Evolutionary conservation across 2,888 invertebrate species (phyloP).

Genomic region (Tolmerus cingulatus): DNA sequence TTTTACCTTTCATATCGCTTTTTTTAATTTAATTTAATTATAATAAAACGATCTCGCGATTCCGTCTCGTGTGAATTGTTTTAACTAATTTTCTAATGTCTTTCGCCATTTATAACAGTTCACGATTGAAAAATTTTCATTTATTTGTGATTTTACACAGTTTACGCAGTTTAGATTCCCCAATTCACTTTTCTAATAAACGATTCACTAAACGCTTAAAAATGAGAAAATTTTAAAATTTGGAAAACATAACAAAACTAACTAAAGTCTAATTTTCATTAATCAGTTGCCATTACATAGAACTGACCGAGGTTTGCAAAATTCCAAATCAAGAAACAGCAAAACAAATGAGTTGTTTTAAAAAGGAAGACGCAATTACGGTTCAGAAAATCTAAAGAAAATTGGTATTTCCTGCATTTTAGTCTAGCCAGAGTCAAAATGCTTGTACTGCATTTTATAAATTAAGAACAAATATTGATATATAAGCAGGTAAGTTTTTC

Average conservation of each 20-base stretch:
- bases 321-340: neutral
- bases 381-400: neutral
- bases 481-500: no score
- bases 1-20: neutral
- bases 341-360: neutral
- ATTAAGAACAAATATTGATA: no score
- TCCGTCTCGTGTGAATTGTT: neutral
- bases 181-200: neutral
- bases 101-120: constrained; percentile 4
- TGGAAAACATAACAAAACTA: neutral
- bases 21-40: neutral
- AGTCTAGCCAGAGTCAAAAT: neutral
- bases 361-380: neutral
- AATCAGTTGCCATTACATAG: neutral
- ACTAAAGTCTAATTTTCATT: neutral
- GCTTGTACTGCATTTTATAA: no score
- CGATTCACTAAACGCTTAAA: neutral
- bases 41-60: neutral
- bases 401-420: neutral
- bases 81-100: constrained; percentile 11
- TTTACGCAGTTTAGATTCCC: neutral
- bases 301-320: neutral
- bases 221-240: neutral
- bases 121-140: neutral
- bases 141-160: neutral